Conservation (phyloP, 2,888 invertebrate species). For the Itoplectis maculator region DNA sequence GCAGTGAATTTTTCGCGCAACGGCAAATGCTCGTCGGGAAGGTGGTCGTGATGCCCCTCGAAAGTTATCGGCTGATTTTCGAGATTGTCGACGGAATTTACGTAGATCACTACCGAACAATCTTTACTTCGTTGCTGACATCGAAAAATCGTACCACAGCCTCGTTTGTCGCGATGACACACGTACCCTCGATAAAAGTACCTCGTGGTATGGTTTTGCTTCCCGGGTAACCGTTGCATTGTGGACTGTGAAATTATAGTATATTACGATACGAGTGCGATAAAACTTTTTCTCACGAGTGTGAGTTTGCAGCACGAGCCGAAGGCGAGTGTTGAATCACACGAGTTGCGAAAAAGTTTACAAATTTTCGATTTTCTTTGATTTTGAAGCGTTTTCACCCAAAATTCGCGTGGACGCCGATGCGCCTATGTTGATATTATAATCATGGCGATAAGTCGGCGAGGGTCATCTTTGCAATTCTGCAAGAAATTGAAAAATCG, state of each 20-base stretch:
- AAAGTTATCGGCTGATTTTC: conserved; percentile 9
- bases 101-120: background rate
- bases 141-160: conserved; percentile 5
- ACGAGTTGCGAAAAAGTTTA: too few relatives aligned
- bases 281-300: too few relatives aligned
- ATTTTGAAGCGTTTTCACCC: too few relatives aligned
- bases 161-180: conserved; percentile 9
- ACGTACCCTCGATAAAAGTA: background rate
- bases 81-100: conserved; percentile 8
- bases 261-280: too few relatives aligned
- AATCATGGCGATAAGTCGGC: too few relatives aligned
- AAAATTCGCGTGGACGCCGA: too few relatives aligned
- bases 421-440: too few relatives aligned
- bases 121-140: background rate
- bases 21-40: conserved; percentile 9
- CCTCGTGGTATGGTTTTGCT: background rate
- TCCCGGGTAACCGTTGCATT: background rate
- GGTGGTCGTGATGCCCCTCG: background rate
- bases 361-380: too few relatives aligned
- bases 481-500: too few relatives aligned
- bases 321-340: too few relatives aligned
- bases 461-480: too few relatives aligned
- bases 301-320: too few relatives aligned
- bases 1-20: conserved; percentile 13
- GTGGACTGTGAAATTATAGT: background rate